Evolutionary conservation across 2,113 vertebrate species (phyloP), one percentile per base, ranked within the genome.

Genomic region (Pomatorhinus ruficollis): DNA sequence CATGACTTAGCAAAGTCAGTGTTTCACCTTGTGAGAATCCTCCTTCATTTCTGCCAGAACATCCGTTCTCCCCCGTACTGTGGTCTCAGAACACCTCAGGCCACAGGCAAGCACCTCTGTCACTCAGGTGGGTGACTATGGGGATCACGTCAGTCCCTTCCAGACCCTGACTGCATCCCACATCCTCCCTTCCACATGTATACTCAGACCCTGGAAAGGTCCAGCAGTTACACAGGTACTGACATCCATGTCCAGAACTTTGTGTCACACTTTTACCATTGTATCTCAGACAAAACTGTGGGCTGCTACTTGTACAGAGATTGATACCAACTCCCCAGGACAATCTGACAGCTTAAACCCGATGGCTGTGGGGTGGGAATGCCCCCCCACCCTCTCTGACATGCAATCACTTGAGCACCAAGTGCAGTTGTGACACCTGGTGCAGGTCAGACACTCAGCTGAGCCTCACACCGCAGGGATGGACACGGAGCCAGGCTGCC

Each of bases 401-500:
- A 39, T 1, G 4, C 49, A 39, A 21, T 14, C 37, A 28, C 7
- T 27, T 17, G 40, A 66, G 64, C 52, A 95, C 5, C 23, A 42
- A 71, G 22, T 9, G 31, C 59, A 65, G 63, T 3, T 53, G 56
- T 0, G 9, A 50, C 14, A 61, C 44, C 28, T 9, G 56, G 37
- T 19, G 39, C 45, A 35, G 39, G 56, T 33, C 37, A 74, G 70
- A 53, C 40, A 17, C 27, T 9, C 11, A 9, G 68, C 28, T 9
- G 54, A 83, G 56, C 31, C 0, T 1, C 27, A 22, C 22, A 25
- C 6, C 1, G 4, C 54, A 1, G 15, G 40, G 7, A 6, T 2
- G 21, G 72, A 37, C 20, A 12, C 0, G 0, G 33, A 40, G 28
- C 54, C 35, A 6, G 0, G 3, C 35, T 9, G 52, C 27, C 45